phyloP scores from a whole-genome alignment of 1,140 invertebrate species.

The Sminthurinus signatus region DNA sequence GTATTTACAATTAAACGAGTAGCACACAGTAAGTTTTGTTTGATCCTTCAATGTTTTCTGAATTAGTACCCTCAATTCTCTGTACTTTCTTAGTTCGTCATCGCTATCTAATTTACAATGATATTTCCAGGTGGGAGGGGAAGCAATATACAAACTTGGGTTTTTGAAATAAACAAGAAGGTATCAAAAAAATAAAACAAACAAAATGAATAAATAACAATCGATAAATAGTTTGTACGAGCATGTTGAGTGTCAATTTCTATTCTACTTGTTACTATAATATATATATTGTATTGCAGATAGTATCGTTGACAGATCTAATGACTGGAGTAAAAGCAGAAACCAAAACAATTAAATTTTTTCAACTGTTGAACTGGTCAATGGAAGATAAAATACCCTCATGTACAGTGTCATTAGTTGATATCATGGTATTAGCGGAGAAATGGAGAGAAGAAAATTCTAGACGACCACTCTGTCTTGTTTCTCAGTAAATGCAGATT shows the following conservation, averaged over 20 bases:
- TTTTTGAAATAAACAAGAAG: slow-evolving; percentile 95
- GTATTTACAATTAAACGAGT: slow-evolving; percentile 92
- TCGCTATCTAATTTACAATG: too few species aligned
- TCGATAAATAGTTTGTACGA: background rate
- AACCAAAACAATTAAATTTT: slow-evolving; percentile 83
- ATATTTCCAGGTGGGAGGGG: too few species aligned
- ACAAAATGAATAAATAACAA: background rate
- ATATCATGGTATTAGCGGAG: slow-evolving; percentile 80
- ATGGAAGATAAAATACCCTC: slow-evolving; percentile 89
- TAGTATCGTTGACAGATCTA: slow-evolving; percentile 83
- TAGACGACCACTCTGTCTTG: too few species aligned
- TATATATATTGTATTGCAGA: slow-evolving; percentile 50
- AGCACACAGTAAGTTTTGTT: slow-evolving; percentile 84
- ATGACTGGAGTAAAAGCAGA: slow-evolving; percentile 91
- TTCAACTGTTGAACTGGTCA: slow-evolving; percentile 93
- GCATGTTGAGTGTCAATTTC: background rate
- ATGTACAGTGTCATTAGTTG: slow-evolving; percentile 91
- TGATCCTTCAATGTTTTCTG: too few species aligned
- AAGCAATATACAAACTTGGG: slow-evolving; percentile 95
- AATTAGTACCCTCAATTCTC: too few species aligned
- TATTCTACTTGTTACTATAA: background rate
- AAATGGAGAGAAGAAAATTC: too few species aligned
- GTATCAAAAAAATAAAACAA: slow-evolving; percentile 48
- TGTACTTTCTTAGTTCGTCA: too few species aligned
- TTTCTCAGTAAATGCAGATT: too few species aligned